phyloP scores from a whole-genome alignment of 2,113 vertebrate species.

The Brachionichthys hirsutus region DNA sequence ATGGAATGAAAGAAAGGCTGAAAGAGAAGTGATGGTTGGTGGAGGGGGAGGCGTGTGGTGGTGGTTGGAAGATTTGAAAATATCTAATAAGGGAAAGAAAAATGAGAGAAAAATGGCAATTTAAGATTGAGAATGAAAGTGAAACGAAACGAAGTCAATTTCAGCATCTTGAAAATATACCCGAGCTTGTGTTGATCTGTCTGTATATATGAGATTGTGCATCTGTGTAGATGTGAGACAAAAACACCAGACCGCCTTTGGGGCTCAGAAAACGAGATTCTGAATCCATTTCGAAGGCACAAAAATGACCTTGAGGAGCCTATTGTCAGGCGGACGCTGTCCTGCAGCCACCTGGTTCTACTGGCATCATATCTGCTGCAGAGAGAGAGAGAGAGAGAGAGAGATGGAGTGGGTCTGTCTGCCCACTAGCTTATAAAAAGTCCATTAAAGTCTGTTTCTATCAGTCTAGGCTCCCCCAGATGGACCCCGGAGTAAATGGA shows the following conservation, averaged over 20 bases:
- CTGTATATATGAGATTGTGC: conserved; percentile 23
- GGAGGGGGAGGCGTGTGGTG: conserved; percentile 26
- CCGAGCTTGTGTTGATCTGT: conserved; percentile 28
- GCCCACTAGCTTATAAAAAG: conserved; percentile 76
- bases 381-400: conserved; percentile 18
- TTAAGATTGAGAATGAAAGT: conserved; percentile 44
- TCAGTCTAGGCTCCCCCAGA: conserved; percentile 72
- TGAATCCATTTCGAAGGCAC: conserved; percentile 60
- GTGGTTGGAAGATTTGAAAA: conserved; percentile 47
- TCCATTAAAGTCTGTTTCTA: conserved; percentile 72
- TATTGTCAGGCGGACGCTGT: conserved; percentile 31
- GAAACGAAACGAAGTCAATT: conserved; percentile 40
- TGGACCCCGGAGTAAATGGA: conserved; percentile 72
- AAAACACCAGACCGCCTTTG: conserved; percentile 31
- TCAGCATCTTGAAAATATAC: conserved; percentile 29
- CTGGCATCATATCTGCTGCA: conserved; percentile 60
- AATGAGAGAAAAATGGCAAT: conserved; percentile 8
- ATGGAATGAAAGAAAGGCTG: conserved; percentile 2
- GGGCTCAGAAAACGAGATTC: conserved; percentile 57
- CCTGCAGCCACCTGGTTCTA: conserved; percentile 54
- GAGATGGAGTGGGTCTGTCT: conserved; percentile 68
- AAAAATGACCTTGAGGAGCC: conserved; percentile 59
- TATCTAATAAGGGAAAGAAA: conserved; percentile 57
- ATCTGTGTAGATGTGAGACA: conserved; percentile 34
- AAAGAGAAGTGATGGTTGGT: conserved; percentile 26